Conservation (phyloP, 2,113 vertebrate genomes). For the Oryctolagus cuniculus region DNA sequence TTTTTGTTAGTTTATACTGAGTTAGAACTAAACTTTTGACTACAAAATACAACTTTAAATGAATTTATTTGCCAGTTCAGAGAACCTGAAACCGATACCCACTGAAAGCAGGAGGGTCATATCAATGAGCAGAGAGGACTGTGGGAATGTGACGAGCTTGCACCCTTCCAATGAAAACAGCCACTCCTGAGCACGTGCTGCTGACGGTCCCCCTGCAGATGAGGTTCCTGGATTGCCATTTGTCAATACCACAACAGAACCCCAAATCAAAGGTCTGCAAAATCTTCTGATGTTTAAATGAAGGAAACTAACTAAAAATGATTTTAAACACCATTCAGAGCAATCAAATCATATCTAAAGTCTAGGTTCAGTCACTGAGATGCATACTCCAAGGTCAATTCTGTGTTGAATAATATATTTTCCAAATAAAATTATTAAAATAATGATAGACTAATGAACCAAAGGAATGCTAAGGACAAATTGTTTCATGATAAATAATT, state of each 20-base stretch:
- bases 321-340: neutral
- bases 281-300: neutral
- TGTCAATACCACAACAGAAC: neutral
- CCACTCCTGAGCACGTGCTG: accelerated
- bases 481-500: neutral
- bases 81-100: neutral
- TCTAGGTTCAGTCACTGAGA: neutral
- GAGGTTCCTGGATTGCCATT: neutral
- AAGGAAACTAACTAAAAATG: neutral
- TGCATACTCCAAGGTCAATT: neutral
- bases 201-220: neutral
- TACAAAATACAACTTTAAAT: neutral
- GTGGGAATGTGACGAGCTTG: neutral
- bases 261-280: neutral
- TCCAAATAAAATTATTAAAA: conserved; percentile 39
- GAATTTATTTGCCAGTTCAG: neutral
- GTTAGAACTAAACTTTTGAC: neutral
- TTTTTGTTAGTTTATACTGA: neutral
- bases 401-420: neutral
- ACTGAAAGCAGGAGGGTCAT: neutral
- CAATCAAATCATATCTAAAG: neutral
- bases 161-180: neutral
- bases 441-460: neutral
- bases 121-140: neutral
- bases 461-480: neutral